Evolutionary conservation across 2,888 invertebrate species (phyloP).

Genomic region (Rhaphigaster nebulosa): DNA sequence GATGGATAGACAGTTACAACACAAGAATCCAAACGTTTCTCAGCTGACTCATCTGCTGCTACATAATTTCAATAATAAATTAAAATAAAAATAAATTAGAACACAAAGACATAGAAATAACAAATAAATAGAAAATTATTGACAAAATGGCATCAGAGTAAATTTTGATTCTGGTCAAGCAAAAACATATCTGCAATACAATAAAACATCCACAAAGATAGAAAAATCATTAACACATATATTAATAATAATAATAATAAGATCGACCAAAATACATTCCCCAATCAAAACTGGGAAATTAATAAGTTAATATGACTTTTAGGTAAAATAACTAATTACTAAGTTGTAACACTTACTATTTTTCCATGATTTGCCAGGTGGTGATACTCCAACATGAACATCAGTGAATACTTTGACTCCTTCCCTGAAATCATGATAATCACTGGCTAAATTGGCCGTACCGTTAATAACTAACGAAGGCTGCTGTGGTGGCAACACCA

Average conservation of each 20-base stretch:
- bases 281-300: background rate
- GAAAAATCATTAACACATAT: background rate
- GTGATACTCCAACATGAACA: conserved; percentile 79
- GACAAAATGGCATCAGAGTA: background rate
- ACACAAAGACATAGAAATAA: background rate
- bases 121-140: background rate
- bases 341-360: conserved; percentile 57
- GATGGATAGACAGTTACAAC: conserved; percentile 95
- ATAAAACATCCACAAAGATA: background rate
- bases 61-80: background rate
- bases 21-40: conserved; percentile 90
- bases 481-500: conserved; percentile 88
- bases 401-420: conserved; percentile 93
- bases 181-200: background rate
- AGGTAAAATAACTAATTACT: background rate
- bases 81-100: background rate
- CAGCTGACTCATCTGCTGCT: conserved; percentile 64
- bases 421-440: conserved; percentile 86
- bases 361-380: conserved; percentile 64
- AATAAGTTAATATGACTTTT: background rate
- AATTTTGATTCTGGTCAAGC: background rate
- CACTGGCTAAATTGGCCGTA: conserved; percentile 83
- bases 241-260: no score
- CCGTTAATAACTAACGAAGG: conserved; percentile 89
- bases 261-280: background rate